Percentiles rank a stretch among this genome's conserved stretches.
Conservation (phyloP, 2,113 vertebrate genomes). For the Mustelus asterias region DNA sequence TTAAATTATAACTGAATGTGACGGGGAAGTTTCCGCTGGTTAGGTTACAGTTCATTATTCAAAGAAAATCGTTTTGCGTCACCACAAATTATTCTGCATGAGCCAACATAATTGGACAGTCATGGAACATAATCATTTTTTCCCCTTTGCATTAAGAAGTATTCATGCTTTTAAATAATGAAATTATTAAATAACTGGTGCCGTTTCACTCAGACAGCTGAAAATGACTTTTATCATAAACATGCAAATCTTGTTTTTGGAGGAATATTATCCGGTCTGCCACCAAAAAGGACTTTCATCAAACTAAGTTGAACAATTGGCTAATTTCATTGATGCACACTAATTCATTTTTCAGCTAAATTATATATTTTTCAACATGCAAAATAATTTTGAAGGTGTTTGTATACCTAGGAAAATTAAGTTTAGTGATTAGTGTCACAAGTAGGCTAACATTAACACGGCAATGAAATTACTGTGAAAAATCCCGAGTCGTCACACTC, state of each 20-base stretch:
- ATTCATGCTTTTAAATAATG: not conserved
- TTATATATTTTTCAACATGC: not conserved
- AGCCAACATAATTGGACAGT: not conserved
- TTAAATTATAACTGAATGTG: not conserved
- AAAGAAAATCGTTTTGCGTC: not conserved
- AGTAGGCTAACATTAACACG: too few relatives aligned
- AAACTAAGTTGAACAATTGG: not conserved
- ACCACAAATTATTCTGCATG: not conserved
- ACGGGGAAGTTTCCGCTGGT: not conserved
- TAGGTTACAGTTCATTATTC: not conserved
- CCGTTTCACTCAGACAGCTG: not conserved
- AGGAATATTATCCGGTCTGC: not conserved
- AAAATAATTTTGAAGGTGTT: not conserved
- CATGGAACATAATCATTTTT: not conserved
- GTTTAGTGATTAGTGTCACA: too few relatives aligned
- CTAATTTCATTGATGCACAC: not conserved
- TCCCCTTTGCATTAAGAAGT: not conserved
- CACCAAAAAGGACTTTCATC: not conserved
- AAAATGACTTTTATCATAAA: not conserved
- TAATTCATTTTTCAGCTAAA: not conserved
- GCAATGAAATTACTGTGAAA: too few relatives aligned
- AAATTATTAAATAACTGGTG: too few relatives aligned
- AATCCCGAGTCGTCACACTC: too few relatives aligned
- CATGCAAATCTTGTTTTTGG: not conserved
- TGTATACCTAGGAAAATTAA: not conserved